Base-by-base conservation (phyloP, 2,888 invertebrate species). In the Sarcophaga subvicina region DNA sequence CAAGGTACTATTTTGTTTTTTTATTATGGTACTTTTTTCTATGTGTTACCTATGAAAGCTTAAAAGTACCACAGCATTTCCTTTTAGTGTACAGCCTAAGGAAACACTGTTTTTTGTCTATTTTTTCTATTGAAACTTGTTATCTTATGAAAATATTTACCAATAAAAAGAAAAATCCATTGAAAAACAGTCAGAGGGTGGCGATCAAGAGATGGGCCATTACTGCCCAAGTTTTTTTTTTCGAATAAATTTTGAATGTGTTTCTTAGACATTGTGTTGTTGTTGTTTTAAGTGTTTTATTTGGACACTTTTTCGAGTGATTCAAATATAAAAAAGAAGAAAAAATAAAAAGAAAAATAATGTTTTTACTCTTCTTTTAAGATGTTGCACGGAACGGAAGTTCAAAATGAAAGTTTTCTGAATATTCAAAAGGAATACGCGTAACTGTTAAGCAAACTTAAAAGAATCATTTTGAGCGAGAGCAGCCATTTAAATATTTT, bases 401-500 rank as follows among this genome's bases (percentile, higher is more conserved):
- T 66, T 80, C 6, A 37, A 37, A 62, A 77, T 63, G 69, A 59
- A 80, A 84, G 69, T 83, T 71, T 22, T 71, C 22, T 22, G 37
- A 37, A 37, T 37, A 37, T 37, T 37, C 37, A 37, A 37, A 37
- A 8, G 37, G 10, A 37, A 37, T 37, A 37, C 37, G 37, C 37
- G 37, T 37, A 37, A 37, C 37, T 37, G 37, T 37, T 37, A 67
- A 22, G 54, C 62, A 66, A 83, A 83, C 77, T 78, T 80, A 79
- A 67, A 62, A 80, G 64, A 67, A 67, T 27, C 82, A 80, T 86
- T 82, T 37, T 37, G 10, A 37, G 72, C 75, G 79, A 10, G 72
- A 10, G 72, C 75, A 82, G 12, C 78, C 79, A 87, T 81, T 85
- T 75, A 37, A 49, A 62, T 73, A 54, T 49, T 49, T 80, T 45